These are phyloP conservation scores for Nycticryphes semicollaris DNA, from an alignment of 2,113 vertebrate genomes.

Conservation along the genomic window DNA sequence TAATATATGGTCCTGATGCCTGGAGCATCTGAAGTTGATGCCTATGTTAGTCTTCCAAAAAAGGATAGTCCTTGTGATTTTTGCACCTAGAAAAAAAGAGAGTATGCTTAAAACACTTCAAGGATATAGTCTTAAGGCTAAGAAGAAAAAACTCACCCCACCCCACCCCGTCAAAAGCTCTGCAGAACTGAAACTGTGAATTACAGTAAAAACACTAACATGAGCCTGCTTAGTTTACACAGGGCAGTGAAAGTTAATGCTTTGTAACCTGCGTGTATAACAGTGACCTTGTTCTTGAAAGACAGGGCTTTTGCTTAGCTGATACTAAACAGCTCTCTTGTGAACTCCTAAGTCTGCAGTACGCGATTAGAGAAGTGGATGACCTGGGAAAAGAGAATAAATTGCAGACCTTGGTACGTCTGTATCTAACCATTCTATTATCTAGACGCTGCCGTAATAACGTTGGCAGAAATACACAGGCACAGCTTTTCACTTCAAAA, in stretches of 20 bases:
- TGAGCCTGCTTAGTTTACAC: not conserved
- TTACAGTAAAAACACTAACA: fast-evolving
- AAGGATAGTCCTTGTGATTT: not conserved
- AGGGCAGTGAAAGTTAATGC: not conserved
- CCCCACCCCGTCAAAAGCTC: too few relatives aligned
- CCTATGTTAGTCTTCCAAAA: not conserved
- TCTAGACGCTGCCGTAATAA: not conserved
- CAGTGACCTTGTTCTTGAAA: not conserved
- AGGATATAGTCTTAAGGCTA: not conserved
- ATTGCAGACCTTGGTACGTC: not conserved
- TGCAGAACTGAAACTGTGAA: not conserved
- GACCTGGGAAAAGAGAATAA: not conserved
- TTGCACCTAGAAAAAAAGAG: not conserved
- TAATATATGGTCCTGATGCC: not conserved
- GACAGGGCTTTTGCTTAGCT: not conserved
- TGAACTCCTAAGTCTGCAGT: not conserved
- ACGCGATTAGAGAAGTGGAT: not conserved
- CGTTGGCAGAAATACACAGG: not conserved
- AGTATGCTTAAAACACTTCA: not conserved
- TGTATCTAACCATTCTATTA: not conserved
- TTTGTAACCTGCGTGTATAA: fast-evolving
- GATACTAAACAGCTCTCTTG: fast-evolving
- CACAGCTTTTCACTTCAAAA: not conserved
- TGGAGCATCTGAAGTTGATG: not conserved
- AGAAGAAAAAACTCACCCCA: not conserved